phyloP scores from a whole-genome alignment of 1,140 invertebrate genomes.

The Bombus waltoni region DNA sequence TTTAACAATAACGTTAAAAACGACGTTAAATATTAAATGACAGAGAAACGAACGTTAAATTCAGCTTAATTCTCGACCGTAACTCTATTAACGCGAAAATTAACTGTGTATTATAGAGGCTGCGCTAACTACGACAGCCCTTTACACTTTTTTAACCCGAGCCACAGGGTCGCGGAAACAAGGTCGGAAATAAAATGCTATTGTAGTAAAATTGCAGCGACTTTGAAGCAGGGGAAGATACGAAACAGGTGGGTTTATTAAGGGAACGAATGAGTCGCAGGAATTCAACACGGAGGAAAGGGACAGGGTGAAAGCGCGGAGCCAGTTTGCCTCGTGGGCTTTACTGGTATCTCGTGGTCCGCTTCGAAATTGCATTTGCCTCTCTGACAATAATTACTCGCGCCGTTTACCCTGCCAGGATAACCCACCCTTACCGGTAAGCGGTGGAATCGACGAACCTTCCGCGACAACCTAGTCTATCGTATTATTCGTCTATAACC shows the following conservation, averaged over 20 bases:
- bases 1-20: neutral
- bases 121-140: no score
- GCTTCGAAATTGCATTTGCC: constrained; percentile 55
- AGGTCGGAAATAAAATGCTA: constrained; percentile 2
- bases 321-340: constrained; percentile 3
- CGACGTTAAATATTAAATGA: neutral
- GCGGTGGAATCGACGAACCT: constrained; percentile 37
- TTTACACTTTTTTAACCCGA: neutral
- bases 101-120: neutral
- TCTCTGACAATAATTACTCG: constrained; percentile 55
- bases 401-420: constrained; percentile 43
- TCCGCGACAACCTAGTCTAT: constrained; percentile 21
- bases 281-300: neutral
- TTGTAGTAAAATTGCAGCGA: neutral
- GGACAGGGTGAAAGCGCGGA: constrained; percentile 9
- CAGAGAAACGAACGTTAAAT: neutral
- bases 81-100: neutral
- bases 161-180: neutral
- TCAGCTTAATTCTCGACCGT: neutral
- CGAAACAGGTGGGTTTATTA: constrained; percentile 18
- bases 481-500: constrained; percentile 44
- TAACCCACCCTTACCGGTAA: constrained; percentile 26
- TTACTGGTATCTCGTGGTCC: constrained; percentile 11
- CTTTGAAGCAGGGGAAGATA: neutral
- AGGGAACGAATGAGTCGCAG: neutral